These are phyloP conservation scores for Oconnorella tubifera DNA, from an alignment of 2,888 invertebrate species.

Conservation along the genomic window DNA sequence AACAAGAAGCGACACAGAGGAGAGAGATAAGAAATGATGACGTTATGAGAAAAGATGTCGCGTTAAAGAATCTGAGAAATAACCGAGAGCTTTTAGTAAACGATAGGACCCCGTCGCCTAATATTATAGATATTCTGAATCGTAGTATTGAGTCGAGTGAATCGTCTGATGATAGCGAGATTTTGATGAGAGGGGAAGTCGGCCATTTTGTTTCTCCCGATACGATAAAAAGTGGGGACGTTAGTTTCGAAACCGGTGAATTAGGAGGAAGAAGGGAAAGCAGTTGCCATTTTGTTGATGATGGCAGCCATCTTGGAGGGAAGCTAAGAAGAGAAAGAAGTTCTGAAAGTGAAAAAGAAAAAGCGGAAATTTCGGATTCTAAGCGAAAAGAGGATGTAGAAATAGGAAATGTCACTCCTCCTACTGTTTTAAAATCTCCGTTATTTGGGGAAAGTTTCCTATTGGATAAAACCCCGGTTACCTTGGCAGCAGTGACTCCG, in stretches of 20 bases:
- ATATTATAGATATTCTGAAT: constrained; percentile 18
- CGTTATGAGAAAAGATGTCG: constrained; percentile 15
- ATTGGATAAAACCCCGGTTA: not conserved
- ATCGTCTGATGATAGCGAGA: not conserved
- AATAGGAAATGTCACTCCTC: constrained; percentile 20
- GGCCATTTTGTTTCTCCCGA: too few relatives aligned
- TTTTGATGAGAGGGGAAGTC: too few relatives aligned
- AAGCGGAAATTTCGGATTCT: constrained; percentile 27
- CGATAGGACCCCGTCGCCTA: constrained; percentile 15
- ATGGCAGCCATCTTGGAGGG: not conserved
- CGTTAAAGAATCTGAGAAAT: constrained; percentile 18
- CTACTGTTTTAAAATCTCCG: too few relatives aligned
- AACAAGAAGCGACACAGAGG: too few relatives aligned
- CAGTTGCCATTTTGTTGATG: not conserved
- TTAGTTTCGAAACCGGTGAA: too few relatives aligned
- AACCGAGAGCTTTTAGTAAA: not conserved
- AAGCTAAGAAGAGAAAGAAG: constrained; percentile 7
- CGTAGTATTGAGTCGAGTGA: constrained; percentile 10
- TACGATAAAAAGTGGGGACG: too few relatives aligned
- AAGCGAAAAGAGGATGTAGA: constrained; percentile 32
- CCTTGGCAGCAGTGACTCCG: not conserved
- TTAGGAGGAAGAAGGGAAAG: not conserved
- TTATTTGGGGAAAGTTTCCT: too few relatives aligned
- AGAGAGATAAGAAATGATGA: too few relatives aligned
- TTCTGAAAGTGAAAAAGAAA: constrained; percentile 31